Percentiles rank a stretch among this genome's conserved stretches.
Conservation (phyloP, 23 tunicate species). For the Halocynthia roretzi region DNA sequence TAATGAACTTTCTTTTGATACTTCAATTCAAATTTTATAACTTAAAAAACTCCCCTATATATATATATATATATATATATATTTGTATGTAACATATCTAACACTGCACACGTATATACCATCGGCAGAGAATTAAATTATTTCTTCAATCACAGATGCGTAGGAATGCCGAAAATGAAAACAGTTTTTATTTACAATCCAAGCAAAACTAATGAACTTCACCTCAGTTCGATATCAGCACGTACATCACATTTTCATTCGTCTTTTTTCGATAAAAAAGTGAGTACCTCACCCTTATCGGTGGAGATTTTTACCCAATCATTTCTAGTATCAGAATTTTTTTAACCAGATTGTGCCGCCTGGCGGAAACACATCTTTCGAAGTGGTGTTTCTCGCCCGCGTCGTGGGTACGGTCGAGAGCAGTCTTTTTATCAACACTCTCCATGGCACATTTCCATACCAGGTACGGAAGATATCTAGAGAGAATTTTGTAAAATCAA, state of each 20-base stretch:
- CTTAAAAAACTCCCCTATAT: too few relatives aligned
- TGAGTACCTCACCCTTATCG: background rate
- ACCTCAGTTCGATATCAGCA: constrained; percentile 79
- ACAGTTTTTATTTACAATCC: constrained; percentile 71
- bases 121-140: too few relatives aligned
- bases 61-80: too few relatives aligned
- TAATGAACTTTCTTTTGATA: background rate
- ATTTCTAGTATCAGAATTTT: background rate
- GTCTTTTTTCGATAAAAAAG: constrained; percentile 91
- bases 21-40: background rate
- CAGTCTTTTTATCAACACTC: constrained; percentile 83
- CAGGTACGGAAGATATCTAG: constrained; percentile 45
- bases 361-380: constrained; percentile 73
- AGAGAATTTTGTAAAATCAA: too few relatives aligned
- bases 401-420: constrained; percentile 87
- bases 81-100: too few relatives aligned
- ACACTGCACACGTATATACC: too few relatives aligned
- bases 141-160: constrained; percentile 38
- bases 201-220: constrained; percentile 46
- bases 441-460: constrained; percentile 65
- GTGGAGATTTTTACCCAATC: background rate
- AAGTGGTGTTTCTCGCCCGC: constrained; percentile 85
- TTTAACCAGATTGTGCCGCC: constrained; percentile 58
- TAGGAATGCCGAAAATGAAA: constrained; percentile 69
- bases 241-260: constrained; percentile 87